Base-by-base conservation (phyloP, 2,113 vertebrate species). In the Gobio gobio region DNA sequence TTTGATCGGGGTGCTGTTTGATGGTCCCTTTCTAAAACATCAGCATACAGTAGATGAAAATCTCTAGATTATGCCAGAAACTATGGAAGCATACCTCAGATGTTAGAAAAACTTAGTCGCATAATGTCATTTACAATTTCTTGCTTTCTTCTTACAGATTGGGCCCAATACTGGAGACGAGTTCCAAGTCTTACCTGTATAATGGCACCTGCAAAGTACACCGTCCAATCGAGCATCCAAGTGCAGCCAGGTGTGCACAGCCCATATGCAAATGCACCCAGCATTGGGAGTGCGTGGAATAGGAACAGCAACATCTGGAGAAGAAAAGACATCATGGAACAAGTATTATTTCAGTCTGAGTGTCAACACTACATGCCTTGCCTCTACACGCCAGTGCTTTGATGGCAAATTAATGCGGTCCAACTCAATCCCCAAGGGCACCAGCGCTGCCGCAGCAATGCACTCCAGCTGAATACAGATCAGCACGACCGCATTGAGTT, bases 171-270 rank as follows among this genome's bases (percentile, higher is more conserved):
- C 20, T 75, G 24, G n/a, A 16, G 73, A 43, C 0, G 36, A 7
- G 18, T 76, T 61, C 68, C 47, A 56, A 10, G 47, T 78, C 45
- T 63, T 90, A 98, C 97, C 96, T 99, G 97, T 3, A 95, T 95
- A 0, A 97, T 66, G 26, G 94, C 96, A 2, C 97, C 97, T 0
- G 97, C 95, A 0, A 94, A 92, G 87, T 97, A 93, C 72, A 97
- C 45, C 7, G 95, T 94, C 95, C 95, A 96, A 90, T 97, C 97
- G 0, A 95, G 93, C 94, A 98, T 94, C 96, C 97, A 98, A 10
- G 93, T 92, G 88, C 96, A 97, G 8, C 96, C 96, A 0, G 97
- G 97, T 72, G 89, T 89, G 5, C 94, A 83, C 88, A 99, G 95
- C 9, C 94, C 97, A 0, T 96, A 97, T 74, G 91, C 56, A 83